A percentile compares a stretch with the other conserved stretches of the same genome.
Evolutionary conservation across 64 coral and sea anemone genomes (phyloP).

Genomic region (Catalaphyllia jardinei): DNA sequence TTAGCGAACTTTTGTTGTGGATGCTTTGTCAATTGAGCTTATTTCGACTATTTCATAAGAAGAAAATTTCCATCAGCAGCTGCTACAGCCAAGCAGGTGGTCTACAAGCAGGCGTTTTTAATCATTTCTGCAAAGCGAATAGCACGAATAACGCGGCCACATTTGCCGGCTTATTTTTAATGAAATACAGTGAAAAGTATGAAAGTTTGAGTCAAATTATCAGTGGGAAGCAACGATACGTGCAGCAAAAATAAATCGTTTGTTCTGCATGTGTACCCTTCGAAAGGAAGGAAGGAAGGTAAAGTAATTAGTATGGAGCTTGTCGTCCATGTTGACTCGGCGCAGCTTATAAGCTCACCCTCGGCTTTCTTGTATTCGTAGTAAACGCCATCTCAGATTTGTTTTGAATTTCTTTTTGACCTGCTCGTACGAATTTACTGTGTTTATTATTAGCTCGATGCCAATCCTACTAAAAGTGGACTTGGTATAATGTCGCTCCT

Average conservation of each 20-base stretch:
- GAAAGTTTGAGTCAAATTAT: neutral
- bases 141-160: neutral
- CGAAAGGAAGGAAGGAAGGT: neutral
- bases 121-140: conserved; percentile 5
- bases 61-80: neutral
- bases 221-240: neutral
- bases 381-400: neutral
- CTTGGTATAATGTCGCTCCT: neutral
- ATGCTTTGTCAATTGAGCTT: neutral
- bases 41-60: neutral
- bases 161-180: neutral
- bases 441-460: conserved; percentile 4
- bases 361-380: neutral
- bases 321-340: neutral
- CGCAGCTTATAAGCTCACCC: neutral
- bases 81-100: neutral
- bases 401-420: conserved; percentile 10
- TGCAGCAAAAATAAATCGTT: neutral
- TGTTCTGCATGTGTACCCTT: neutral
- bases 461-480: conserved; percentile 2
- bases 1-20: conserved; percentile 1
- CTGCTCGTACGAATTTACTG: neutral
- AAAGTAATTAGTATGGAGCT: neutral
- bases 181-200: neutral
- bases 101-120: neutral